Evolutionary conservation across 2,113 vertebrate species (phyloP), one percentile per base, ranked within the genome.

Genomic region (Phylloscopus trochiloides): DNA sequence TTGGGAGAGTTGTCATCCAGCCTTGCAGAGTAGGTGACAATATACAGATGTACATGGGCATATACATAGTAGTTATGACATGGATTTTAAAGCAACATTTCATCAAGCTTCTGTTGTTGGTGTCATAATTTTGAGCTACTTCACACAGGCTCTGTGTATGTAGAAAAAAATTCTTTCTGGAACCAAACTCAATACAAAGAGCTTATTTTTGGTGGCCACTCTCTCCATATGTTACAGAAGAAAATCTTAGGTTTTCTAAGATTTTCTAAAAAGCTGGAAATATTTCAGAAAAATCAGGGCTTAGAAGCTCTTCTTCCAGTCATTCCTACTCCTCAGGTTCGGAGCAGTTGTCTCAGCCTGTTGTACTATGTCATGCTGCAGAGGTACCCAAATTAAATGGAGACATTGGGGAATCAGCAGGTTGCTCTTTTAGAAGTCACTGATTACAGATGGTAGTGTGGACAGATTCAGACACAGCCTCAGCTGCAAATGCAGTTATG

Each of bases 41-140:
- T 17, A 55, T 24, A 32, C 5, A 17, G 10, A 20, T 16, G 14
- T 57, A 34, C 22, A 50, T 1, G 1, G 17, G 8, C 12, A 29
- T n/a, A 45, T 14, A 51, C 1, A 1, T 8, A 28, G 45, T 12
- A 61, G 15, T 67, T 75, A 55, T 17, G 16, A 90, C 26, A 34
- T 45, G 9, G 42, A 43, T 88, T 92, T 88, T 83, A 90, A 90
- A 88, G 75, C 32, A 72, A 34, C 12, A 9, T 42, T 88, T 55
- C 38, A 65, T 77, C 17, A 77, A 51, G 43, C 36, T 88, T 70
- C 34, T 55, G 32, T 50, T 75, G 26, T 34, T 83, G 29, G 16
- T 25, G 79, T 73, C 24, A 51, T 26, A 58, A 38, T 32, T 22
- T 77, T 84, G 17, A 82, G n/a, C 61, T 85, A 36, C 52, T 67